Base-by-base conservation (phyloP, 2,797 vertebrate genomes). In the Natrix natrix region DNA sequence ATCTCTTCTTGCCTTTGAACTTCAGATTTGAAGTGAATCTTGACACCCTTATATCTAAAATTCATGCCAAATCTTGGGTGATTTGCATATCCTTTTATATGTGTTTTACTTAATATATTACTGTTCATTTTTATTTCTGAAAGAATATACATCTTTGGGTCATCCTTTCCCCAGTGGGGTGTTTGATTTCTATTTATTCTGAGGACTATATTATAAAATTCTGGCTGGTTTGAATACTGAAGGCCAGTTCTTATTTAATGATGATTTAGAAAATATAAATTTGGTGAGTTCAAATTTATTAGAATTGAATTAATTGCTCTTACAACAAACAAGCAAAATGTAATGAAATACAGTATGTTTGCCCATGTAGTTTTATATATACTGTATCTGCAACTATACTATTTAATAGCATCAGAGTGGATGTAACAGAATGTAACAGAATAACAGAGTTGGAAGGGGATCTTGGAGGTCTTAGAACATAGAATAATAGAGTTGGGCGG, bases 351-450 rank as follows among this genome's bases (percentile, higher is more conserved):
- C 32, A 37, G 32, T 37, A 63, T 90, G 69, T 90, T 63, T 94
- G 92, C 90, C 94, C 93, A 90, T 89, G 60, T 93, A 95, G 93
- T 95, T 96, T 96, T 96, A 95, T 92, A 57, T 95, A 94, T 94
- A 94, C 95, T 93, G 90, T 92, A 93, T 92, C 89, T 83, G 92
- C 78, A 92, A 91, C 86, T 92, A 93, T 74, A 90, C 57, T 94
- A 93, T 83, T 69, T 94, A 0, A 37, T 17, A 66, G 32, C 63
- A 78, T 16, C 93, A 94, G 57, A 24, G 6, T 4, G 16, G 26
- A 60, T 74, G 69, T 74, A 74, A 37, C 66, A 74, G n/a, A 74
- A 32, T 69, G 5, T 69, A 69, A 69, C n/a, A 32, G 66, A 32
- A 37, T 37, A 8, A 37, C 1, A 74, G 16, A 74, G 32, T 37